Evolutionary conservation across 2,888 invertebrate genomes (phyloP).

Genomic region (Proisotoma minuta): DNA sequence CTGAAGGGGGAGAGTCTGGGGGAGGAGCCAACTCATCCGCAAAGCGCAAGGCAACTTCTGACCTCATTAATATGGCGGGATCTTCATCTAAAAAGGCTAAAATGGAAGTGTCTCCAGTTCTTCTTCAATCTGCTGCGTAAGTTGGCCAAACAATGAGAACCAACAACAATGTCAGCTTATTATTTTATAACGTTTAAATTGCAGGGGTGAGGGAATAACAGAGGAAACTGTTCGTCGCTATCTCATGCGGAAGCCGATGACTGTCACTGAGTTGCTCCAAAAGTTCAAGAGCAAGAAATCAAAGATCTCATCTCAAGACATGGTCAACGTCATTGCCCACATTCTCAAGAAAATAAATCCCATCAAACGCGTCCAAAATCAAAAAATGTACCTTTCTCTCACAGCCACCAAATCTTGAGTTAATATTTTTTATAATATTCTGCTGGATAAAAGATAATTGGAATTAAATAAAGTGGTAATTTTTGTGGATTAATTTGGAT

Average conservation of each 20-base stretch:
- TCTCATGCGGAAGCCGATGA: constrained; percentile 94
- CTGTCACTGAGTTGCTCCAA: constrained; percentile 87
- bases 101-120: constrained; percentile 53
- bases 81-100: constrained; percentile 58
- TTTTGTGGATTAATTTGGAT: too few relatives aligned
- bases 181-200: constrained; percentile 48
- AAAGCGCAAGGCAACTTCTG: constrained; percentile 36
- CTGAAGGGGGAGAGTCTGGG: constrained; percentile 51
- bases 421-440: too few relatives aligned
- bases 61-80: constrained; percentile 27
- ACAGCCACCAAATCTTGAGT: background rate
- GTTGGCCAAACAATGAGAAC: background rate
- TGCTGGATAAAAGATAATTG: too few relatives aligned
- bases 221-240: constrained; percentile 93
- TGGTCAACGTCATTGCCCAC: constrained; percentile 89
- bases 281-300: constrained; percentile 94
- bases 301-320: constrained; percentile 80
- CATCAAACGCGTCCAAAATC: constrained; percentile 82
- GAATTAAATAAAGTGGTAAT: too few relatives aligned
- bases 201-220: constrained; percentile 80
- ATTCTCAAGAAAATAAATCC: constrained; percentile 93
- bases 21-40: constrained; percentile 9
- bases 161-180: constrained; percentile 1
- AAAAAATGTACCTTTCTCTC: constrained; percentile 79
- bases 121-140: constrained; percentile 50